Base-by-base conservation (phyloP, 1,140 invertebrate genomes). In the Metaphire vulgaris region DNA sequence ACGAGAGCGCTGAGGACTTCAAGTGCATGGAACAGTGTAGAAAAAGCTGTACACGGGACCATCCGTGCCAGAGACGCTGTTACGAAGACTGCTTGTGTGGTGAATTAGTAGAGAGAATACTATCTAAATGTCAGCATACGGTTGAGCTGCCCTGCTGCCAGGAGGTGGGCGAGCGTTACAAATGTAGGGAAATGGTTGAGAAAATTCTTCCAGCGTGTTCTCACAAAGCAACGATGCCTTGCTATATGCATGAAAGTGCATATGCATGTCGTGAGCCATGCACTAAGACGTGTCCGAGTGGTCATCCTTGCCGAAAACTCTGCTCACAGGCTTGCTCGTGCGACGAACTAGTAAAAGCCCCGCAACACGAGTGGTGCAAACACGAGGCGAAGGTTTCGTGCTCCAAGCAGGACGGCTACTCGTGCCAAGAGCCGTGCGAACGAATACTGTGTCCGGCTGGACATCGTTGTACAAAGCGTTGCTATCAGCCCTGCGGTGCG, bases 41-140 rank as follows among this genome's bases (percentile, higher is more conserved):
- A n/a, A 30, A 69, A 16, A 70, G 67, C 0, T 69, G 82, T 31
- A 6, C 69, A 33, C 91, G 91, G 83, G 86, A 83, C 0, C 91
- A 92, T 84, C 41, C 16, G 28, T 91, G 90, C 81, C 77, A 77
- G 41, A 90, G 90, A 67, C 84, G 83, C 1, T 91, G 90, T 83
- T 86, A 88, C 2, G 64, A 81, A 66, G 90, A 28, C 26, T 74
- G 76, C 34, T 71, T 32, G 31, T 30, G 29, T 64, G n/a, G 76
- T 56, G 1, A 69, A 15, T 12, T 41, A 16, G 12, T 15, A 32
- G 28, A 75, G 15, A 29, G n/a, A 12, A 29, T 29, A 32, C 1
- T 33, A 56, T 74, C 33, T 16, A 33, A 64, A 16, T 77, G 90
- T 81, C 81, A 72, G 33, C 76, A 77, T 41, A 28, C 2, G 1